Evolutionary conservation across 2,888 invertebrate species (phyloP).

Genomic region (Folsomia candida): DNA sequence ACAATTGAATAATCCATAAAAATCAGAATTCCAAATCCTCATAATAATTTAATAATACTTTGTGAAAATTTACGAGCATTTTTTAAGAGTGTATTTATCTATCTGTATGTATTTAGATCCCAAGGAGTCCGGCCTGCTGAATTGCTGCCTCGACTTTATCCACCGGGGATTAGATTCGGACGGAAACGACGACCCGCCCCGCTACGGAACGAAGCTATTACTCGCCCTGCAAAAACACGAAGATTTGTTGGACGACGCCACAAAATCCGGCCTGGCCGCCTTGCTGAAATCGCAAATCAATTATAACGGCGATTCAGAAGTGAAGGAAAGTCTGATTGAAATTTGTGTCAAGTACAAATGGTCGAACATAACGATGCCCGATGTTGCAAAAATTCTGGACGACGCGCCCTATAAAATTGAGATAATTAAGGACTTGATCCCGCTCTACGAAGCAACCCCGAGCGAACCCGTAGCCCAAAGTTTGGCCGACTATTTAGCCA

Average conservation of each 20-base stretch:
- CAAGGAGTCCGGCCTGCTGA: neutral
- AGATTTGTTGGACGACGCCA: neutral
- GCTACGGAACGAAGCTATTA: neutral
- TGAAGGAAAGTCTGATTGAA: neutral
- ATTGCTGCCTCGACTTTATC: neutral
- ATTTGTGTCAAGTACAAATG: neutral
- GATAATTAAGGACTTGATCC: neutral
- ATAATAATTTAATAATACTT: too few relatives aligned
- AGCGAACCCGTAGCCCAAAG: neutral
- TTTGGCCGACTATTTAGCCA: neutral
- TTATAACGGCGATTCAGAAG: neutral
- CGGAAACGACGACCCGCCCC: neutral
- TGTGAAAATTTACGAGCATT: too few relatives aligned
- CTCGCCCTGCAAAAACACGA: neutral
- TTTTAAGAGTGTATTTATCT: too few relatives aligned
- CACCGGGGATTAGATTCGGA: neutral
- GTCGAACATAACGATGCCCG: neutral
- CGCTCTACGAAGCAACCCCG: neutral
- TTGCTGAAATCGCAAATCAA: neutral
- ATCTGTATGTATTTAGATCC: too few relatives aligned
- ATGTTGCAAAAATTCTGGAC: neutral
- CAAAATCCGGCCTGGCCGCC: neutral
- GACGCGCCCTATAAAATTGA: neutral
- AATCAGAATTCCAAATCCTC: too few relatives aligned
- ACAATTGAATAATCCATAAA: too few relatives aligned